Percentiles rank a stretch among this genome's conserved stretches.
Conservation (phyloP, 1,140 invertebrate species). For the Ridgeia piscesae region DNA sequence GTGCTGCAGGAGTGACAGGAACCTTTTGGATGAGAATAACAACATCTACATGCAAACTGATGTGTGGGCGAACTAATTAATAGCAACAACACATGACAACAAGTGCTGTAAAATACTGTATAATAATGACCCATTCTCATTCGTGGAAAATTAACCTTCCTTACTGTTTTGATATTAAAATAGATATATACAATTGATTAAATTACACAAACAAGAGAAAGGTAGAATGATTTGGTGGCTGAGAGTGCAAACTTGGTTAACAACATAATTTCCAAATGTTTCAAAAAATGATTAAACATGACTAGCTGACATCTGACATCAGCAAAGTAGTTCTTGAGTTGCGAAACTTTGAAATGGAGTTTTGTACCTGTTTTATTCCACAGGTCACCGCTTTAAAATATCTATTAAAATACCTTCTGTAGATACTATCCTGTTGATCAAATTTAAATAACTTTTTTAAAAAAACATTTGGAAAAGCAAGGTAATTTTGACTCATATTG, state of each 20-base stretch:
- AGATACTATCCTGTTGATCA: too few species aligned
- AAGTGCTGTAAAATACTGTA: background rate
- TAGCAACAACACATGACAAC: background rate
- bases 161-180: background rate
- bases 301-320: background rate
- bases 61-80: background rate
- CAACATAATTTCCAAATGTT: background rate
- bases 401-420: too few species aligned
- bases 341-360: too few species aligned
- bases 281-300: background rate
- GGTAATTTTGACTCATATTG: too few species aligned
- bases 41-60: background rate
- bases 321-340: too few species aligned
- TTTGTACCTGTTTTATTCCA: too few species aligned
- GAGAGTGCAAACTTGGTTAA: background rate
- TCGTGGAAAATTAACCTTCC: background rate
- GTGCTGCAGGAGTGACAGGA: background rate
- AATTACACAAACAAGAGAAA: background rate
- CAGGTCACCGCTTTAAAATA: too few species aligned
- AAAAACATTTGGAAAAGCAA: too few species aligned
- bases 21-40: background rate
- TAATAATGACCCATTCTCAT: background rate
- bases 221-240: background rate
- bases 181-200: background rate
- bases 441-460: too few species aligned